Conservation (phyloP, 2,888 invertebrate genomes). For the Euplexia lucipara region DNA sequence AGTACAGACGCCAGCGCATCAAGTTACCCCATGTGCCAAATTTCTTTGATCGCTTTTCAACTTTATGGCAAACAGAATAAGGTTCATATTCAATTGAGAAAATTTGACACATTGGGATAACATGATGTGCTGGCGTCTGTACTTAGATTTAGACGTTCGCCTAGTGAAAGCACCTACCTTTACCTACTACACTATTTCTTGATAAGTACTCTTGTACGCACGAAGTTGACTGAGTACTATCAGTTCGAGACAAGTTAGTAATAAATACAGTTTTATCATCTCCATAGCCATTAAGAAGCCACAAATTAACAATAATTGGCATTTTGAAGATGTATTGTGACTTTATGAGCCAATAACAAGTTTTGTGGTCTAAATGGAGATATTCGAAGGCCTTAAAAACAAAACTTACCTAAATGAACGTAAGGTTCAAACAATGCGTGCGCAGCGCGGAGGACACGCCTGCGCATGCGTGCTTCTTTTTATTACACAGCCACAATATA, state of each 20-base stretch:
- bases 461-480: conserved; percentile 21
- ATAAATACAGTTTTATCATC: conserved; percentile 32
- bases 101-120: too few species aligned
- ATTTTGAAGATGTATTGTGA: conserved; percentile 2
- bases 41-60: too few species aligned
- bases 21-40: too few species aligned
- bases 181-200: background rate
- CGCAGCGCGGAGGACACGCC: conserved; percentile 29
- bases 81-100: too few species aligned
- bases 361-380: background rate
- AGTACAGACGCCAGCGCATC: too few species aligned
- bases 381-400: background rate
- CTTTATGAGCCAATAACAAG: background rate
- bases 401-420: background rate
- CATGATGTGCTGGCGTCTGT: too few species aligned
- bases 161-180: too few species aligned
- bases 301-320: background rate
- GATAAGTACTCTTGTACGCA: background rate
- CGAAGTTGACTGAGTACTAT: conserved; percentile 9
- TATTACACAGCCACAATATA: conserved; percentile 9
- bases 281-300: background rate
- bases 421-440: conserved; percentile 19
- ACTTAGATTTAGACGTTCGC: too few species aligned
- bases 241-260: conserved; percentile 22
- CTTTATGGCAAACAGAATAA: too few species aligned